Conservation (phyloP, 2,797 vertebrate genomes). For the Todus mexicanus region DNA sequence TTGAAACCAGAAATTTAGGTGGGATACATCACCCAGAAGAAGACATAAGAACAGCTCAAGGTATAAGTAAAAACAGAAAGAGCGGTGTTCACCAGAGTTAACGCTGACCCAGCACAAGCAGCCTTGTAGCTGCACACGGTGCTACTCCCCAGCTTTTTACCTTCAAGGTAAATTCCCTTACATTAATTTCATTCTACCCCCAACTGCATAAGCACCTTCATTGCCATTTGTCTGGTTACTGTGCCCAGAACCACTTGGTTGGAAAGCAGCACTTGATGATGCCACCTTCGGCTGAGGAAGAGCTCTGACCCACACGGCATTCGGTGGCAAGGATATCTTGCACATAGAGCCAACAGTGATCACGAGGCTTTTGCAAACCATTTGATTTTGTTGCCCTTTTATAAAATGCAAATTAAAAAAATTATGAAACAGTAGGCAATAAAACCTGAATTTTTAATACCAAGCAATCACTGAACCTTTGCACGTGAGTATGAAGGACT, state of each 20-base stretch:
- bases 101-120: accelerated
- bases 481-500: not conserved
- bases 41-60: not conserved
- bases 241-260: accelerated
- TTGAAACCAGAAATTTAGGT: not conserved
- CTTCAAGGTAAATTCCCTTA: not conserved
- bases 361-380: not conserved
- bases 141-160: not conserved
- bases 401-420: constrained; percentile 44
- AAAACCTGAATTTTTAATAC: constrained; percentile 37
- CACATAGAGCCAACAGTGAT: not conserved
- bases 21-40: not conserved
- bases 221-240: not conserved
- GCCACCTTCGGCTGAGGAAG: not conserved
- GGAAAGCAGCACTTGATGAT: accelerated
- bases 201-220: not conserved
- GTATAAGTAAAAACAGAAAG: not conserved
- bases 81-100: not conserved
- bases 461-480: constrained; percentile 22
- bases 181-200: not conserved
- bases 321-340: not conserved
- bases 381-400: constrained; percentile 52
- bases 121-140: not conserved
- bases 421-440: constrained; percentile 51
- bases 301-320: not conserved